A percentile compares a stretch with the other conserved stretches of the same genome.
Conservation (phyloP, 1,140 invertebrate species). For the Yoshiicerus persimilis region DNA sequence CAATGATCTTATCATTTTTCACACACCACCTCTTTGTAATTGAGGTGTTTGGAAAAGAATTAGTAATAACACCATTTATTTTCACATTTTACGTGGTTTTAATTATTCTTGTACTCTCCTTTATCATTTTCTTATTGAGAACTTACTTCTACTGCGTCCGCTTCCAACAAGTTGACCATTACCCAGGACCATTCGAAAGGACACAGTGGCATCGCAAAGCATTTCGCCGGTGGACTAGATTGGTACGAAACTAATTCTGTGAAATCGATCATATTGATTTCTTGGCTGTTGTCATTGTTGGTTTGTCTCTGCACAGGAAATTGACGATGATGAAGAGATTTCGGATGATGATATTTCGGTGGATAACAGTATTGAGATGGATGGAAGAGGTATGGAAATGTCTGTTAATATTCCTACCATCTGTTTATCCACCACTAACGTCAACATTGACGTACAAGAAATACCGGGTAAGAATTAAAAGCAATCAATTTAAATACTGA, state of each 20-base stretch:
- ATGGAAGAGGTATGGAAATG: background rate
- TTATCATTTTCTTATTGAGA: background rate
- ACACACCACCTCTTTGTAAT: background rate
- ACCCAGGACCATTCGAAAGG: background rate
- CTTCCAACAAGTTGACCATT: background rate
- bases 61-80: background rate
- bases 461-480: too few relatives aligned
- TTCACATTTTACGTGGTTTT: background rate
- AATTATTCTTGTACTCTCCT: background rate
- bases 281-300: too few relatives aligned
- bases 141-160: background rate
- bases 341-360: background rate
- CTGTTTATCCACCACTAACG: background rate
- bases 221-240: background rate
- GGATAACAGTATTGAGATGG: background rate
- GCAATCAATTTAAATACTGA: too few relatives aligned
- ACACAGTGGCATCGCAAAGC: background rate
- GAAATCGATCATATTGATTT: too few relatives aligned
- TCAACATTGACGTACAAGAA: too few relatives aligned
- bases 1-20: background rate
- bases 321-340: background rate
- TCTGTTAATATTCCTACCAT: background rate
- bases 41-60: background rate
- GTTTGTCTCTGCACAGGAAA: background rate
- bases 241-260: background rate